Conservation (phyloP, 2,113 vertebrate genomes). For the Malurus melanocephalus region DNA sequence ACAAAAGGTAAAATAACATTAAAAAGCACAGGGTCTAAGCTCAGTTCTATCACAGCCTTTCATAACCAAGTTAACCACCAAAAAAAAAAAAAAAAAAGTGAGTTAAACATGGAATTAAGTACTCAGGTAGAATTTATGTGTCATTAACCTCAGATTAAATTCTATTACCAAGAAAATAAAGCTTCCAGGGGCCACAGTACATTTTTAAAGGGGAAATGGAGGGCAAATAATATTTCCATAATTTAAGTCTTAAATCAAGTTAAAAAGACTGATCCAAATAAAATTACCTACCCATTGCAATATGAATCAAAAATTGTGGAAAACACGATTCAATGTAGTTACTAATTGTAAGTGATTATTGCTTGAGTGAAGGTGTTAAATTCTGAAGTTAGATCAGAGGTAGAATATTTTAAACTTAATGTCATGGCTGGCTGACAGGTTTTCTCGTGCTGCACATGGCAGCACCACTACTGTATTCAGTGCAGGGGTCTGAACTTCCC, state of each 20-base stretch:
- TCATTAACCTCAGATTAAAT: slow-evolving; percentile 54
- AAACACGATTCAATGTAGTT: slow-evolving; percentile 36
- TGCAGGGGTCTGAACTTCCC: neutral
- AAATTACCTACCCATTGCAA: slow-evolving; percentile 23
- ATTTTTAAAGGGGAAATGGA: slow-evolving; percentile 51
- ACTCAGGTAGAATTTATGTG: slow-evolving; percentile 58
- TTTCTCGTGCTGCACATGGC: neutral
- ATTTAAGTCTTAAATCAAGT: slow-evolving; percentile 63
- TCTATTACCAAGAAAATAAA: slow-evolving; percentile 57
- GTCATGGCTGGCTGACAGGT: neutral
- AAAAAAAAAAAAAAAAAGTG: neutral
- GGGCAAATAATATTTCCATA: slow-evolving; percentile 50
- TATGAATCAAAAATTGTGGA: slow-evolving; percentile 53
- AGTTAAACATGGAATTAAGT: slow-evolving; percentile 53
- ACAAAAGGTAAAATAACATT: slow-evolving; percentile 29
- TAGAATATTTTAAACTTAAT: slow-evolving; percentile 19
- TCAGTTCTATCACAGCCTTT: neutral
- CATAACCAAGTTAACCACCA: neutral
- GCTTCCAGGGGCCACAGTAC: neutral
- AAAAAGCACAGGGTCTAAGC: neutral
- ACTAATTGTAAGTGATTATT: slow-evolving; percentile 47
- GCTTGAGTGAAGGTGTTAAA: slow-evolving; percentile 18
- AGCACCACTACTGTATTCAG: neutral
- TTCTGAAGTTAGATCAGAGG: slow-evolving; percentile 14
- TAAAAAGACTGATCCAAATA: slow-evolving; percentile 44